A percentile compares a stretch with the other conserved stretches of the same genome.
Evolutionary conservation across 2,797 vertebrate genomes (phyloP).

Genomic region (Enoplosus armatus): DNA sequence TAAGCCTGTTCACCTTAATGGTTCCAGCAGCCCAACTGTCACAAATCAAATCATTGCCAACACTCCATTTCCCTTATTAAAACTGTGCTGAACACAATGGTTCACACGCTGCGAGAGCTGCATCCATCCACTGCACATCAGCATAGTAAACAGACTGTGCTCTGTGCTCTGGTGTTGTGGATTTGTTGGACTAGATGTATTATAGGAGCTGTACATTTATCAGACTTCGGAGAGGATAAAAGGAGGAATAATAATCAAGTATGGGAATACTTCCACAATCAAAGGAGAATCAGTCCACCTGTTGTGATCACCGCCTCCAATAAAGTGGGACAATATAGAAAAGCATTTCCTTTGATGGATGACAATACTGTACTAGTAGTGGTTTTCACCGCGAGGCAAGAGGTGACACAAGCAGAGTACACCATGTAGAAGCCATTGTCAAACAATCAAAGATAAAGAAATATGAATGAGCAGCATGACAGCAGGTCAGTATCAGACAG

Average conservation of each 20-base stretch:
- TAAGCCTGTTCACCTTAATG: conserved; percentile 78
- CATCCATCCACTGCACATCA: conserved; percentile 46
- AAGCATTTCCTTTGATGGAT: conserved; percentile 33
- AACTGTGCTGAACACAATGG: conserved; percentile 54
- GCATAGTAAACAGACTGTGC: conserved; percentile 40
- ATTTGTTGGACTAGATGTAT: conserved; percentile 25
- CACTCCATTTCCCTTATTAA: conserved; percentile 78
- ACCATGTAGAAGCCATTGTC: background rate
- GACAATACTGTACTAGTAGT: background rate
- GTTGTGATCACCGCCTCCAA: conserved; percentile 24
- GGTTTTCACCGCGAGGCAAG: conserved; percentile 25
- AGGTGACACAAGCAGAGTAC: conserved; percentile 6
- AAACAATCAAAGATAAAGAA: conserved; percentile 9
- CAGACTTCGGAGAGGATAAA: conserved; percentile 25
- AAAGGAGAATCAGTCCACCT: conserved; percentile 34
- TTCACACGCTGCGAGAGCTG: conserved; percentile 42
- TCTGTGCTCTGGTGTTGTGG: conserved; percentile 9
- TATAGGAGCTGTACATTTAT: conserved; percentile 22
- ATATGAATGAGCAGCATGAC: conserved; percentile 9
- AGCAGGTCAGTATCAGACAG: background rate
- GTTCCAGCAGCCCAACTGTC: conserved; percentile 76
- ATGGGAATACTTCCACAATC: conserved; percentile 9
- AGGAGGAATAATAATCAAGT: conserved; percentile 32
- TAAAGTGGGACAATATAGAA: conserved; percentile 28
- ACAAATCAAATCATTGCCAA: conserved; percentile 78